Evolutionary conservation across 2,888 invertebrate species (phyloP).

Genomic region (Thymelicus acteon): DNA sequence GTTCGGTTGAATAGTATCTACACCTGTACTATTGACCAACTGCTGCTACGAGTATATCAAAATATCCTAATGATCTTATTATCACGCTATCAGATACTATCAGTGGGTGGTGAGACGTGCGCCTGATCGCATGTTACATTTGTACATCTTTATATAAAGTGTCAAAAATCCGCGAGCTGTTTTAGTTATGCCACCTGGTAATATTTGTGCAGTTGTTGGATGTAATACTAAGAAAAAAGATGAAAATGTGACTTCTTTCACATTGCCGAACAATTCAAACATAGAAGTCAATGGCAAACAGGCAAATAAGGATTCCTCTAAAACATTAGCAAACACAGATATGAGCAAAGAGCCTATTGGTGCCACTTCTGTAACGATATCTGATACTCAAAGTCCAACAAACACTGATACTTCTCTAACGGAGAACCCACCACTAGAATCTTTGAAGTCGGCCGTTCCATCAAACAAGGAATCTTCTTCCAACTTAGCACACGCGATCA

Average conservation of each 20-base stretch:
- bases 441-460: neutral
- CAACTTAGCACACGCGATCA: neutral
- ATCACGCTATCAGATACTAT: slow-evolving; percentile 12
- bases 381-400: neutral
- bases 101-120: slow-evolving; percentile 3
- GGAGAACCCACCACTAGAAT: neutral
- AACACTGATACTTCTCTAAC: neutral
- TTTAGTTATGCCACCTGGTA: slow-evolving; percentile 16
- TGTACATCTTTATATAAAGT: neutral
- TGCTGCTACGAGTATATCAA: neutral
- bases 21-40: slow-evolving; percentile 3
- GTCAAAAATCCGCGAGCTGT: neutral
- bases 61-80: slow-evolving; percentile 13
- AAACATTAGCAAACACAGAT: neutral
- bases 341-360: neutral
- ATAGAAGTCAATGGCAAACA: neutral
- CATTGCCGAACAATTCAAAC: slow-evolving; percentile 1
- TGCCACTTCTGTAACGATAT: neutral
- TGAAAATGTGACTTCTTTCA: slow-evolving; percentile 13
- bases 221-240: slow-evolving; percentile 5
- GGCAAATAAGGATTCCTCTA: neutral
- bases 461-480: neutral
- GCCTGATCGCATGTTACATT: slow-evolving; percentile 13
- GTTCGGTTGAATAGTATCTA: neutral
- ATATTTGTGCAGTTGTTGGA: slow-evolving; percentile 8